Evolutionary conservation across 1,140 invertebrate genomes (phyloP).

Genomic region (Hirudo medicinalis): DNA sequence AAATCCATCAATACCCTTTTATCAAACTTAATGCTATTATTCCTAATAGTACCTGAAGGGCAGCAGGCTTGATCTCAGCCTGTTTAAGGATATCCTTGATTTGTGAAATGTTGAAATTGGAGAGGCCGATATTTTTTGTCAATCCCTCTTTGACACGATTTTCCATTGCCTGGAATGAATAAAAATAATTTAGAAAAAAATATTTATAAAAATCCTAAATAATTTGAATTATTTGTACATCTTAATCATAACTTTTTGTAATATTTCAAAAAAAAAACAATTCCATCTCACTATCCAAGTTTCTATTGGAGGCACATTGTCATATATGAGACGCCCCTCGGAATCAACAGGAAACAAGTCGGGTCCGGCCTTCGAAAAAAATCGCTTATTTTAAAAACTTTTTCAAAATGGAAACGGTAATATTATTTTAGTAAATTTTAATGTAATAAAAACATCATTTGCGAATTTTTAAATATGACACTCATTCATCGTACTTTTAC

Average conservation of each 20-base stretch:
- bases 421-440: too few relatives aligned
- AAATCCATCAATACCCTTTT: too few relatives aligned
- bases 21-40: too few relatives aligned
- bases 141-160: conserved; percentile 57
- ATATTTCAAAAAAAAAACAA: too few relatives aligned
- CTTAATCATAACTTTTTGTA: too few relatives aligned
- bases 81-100: conserved; percentile 56
- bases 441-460: too few relatives aligned
- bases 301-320: conserved; percentile 64
- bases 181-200: too few relatives aligned
- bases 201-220: too few relatives aligned
- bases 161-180: conserved; percentile 54
- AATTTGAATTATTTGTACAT: too few relatives aligned
- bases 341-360: conserved; percentile 51
- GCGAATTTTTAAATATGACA: too few relatives aligned
- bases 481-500: conserved; percentile 35
- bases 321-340: conserved; percentile 48
- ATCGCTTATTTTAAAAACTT: too few relatives aligned
- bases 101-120: conserved; percentile 77
- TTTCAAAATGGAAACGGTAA: too few relatives aligned
- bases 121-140: conserved; percentile 65
- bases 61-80: conserved; percentile 59
- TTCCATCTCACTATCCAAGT: conserved; percentile 54
- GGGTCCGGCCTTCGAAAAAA: conserved; percentile 44
- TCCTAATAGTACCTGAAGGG: conserved; percentile 52